Evolutionary conservation across 2,797 vertebrate genomes (phyloP).

Genomic region (Orientallactaga sibirica): DNA sequence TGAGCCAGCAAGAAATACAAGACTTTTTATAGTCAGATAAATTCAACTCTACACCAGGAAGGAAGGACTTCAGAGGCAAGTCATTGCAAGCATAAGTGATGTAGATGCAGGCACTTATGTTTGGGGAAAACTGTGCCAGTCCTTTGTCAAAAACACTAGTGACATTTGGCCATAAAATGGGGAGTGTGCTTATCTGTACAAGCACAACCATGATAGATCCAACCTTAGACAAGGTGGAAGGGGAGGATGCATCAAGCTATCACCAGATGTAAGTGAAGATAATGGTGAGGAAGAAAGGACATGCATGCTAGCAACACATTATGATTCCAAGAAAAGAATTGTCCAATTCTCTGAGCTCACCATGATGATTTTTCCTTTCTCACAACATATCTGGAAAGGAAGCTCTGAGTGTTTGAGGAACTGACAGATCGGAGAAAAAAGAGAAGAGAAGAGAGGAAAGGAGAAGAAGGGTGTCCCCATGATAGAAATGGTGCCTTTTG

Average conservation of each 20-base stretch:
- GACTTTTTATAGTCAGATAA: not conserved
- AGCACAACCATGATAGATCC: no score
- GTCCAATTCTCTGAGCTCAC: not conserved
- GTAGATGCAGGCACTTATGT: not conserved
- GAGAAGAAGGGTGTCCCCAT: rapidly evolving
- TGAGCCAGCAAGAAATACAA: slow-evolving; percentile 28
- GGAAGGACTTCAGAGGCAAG: not conserved
- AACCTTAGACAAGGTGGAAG: no score
- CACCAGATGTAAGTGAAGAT: not conserved
- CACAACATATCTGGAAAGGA: not conserved
- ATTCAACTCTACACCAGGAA: not conserved
- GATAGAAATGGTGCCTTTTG: rapidly evolving
- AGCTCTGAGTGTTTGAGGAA: not conserved
- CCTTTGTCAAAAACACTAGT: not conserved
- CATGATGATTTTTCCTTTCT: not conserved
- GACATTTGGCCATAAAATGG: not conserved
- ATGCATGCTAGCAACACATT: not conserved
- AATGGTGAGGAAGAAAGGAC: rapidly evolving
- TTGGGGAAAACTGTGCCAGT: not conserved
- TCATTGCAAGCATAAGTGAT: not conserved
- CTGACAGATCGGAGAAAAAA: not conserved
- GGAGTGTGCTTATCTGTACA: not conserved
- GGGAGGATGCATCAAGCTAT: no score
- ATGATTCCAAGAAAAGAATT: not conserved
- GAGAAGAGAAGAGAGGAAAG: no score